phyloP scores from a whole-genome alignment of 2,797 vertebrate genomes.

The Myotis pilosus region DNA sequence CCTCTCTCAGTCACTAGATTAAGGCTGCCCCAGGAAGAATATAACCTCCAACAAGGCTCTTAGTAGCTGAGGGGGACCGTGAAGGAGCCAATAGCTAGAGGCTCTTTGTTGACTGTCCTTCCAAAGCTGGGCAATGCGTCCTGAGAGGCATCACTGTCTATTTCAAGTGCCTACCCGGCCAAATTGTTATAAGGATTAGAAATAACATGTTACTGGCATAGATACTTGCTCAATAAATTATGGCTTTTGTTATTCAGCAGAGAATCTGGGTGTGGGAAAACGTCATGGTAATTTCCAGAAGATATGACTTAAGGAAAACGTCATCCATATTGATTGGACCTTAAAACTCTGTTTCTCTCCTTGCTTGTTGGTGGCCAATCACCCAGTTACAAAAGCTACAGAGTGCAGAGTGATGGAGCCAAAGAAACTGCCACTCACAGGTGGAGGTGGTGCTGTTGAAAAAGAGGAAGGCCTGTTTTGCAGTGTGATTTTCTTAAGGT shows the following conservation, averaged over 20 bases:
- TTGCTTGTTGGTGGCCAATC: not conserved
- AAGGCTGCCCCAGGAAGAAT: not conserved
- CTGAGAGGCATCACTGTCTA: not conserved
- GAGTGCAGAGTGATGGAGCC: rapidly evolving
- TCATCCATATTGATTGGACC: not conserved
- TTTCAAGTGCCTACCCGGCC: not conserved
- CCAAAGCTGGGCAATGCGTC: not conserved
- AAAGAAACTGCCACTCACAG: not conserved
- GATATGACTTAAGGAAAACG: not conserved
- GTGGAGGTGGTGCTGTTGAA: rapidly evolving
- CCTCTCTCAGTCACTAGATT: not conserved
- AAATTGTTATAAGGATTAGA: not conserved
- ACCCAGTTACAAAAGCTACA: not conserved
- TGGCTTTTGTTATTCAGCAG: not conserved
- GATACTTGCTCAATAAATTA: not conserved
- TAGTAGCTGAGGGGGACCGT: not conserved
- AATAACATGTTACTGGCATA: not conserved
- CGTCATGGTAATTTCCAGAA: not conserved
- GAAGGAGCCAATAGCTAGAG: not conserved
- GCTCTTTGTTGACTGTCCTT: not conserved
- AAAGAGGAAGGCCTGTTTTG: not conserved
- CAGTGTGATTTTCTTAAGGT: not conserved
- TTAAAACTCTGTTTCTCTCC: not conserved
- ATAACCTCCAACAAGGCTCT: not conserved
- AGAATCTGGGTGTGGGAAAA: not conserved